Evolutionary conservation across 1,140 invertebrate species (phyloP).

Genomic region (Elymnias hypermnestra): DNA sequence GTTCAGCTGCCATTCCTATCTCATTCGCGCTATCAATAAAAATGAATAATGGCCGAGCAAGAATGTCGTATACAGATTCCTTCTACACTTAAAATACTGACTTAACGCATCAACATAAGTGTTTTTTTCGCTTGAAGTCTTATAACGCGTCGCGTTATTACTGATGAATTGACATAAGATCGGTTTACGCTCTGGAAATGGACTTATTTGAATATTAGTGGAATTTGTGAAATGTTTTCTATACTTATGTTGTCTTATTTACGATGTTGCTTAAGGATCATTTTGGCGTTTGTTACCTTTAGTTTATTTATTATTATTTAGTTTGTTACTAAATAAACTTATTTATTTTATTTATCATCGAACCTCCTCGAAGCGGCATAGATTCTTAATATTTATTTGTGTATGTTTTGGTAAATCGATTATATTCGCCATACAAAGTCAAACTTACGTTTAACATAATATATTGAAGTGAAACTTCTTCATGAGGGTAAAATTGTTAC

Average conservation of each 20-base stretch:
- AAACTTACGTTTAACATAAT: too few species aligned
- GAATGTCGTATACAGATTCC: constrained; percentile 6
- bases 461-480: too few species aligned
- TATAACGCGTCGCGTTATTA: constrained; percentile 4
- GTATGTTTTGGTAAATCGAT: too few species aligned
- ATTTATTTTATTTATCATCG: too few species aligned
- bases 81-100: constrained; percentile 8
- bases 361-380: too few species aligned
- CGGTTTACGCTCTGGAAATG: too few species aligned
- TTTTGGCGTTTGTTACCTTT: constrained; percentile 47
- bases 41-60: constrained; percentile 14
- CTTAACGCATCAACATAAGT: constrained; percentile 9
- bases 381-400: too few species aligned
- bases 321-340: too few species aligned
- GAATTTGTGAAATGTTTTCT: constrained; percentile 54
- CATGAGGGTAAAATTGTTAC: too few species aligned
- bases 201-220: too few species aligned
- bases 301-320: not conserved
- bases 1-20: constrained; percentile 1
- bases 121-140: constrained; percentile 22
- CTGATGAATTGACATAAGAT: constrained; percentile 5
- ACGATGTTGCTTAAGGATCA: constrained; percentile 65
- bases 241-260: constrained; percentile 61
- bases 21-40: constrained; percentile 5
- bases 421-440: too few species aligned